Evolutionary conservation across 2,888 invertebrate genomes (phyloP).

Genomic region (Drosophila mercatorum): DNA sequence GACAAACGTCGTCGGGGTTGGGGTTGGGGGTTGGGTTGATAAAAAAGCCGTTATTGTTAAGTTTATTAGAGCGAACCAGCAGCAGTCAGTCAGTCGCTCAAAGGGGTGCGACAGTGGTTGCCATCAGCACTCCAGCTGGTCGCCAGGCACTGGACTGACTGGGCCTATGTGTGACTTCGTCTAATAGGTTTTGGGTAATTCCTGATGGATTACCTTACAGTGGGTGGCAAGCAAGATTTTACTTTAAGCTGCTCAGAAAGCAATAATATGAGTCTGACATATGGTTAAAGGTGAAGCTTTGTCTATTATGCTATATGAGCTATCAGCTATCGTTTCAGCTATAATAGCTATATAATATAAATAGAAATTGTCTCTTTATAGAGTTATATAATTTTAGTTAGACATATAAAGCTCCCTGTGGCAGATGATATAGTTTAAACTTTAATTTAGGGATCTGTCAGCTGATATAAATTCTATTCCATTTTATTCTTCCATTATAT

Average conservation of each 20-base stretch:
- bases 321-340: too few species aligned
- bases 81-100: conserved; percentile 33
- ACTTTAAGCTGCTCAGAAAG: background rate
- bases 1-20: conserved; percentile 64
- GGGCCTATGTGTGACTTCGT: conserved; percentile 1
- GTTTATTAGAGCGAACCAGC: conserved; percentile 67
- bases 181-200: conserved; percentile 12
- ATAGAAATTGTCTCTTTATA: background rate
- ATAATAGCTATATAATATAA: background rate
- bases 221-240: conserved; percentile 1
- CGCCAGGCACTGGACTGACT: conserved; percentile 6
- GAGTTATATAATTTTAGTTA: background rate
- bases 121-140: conserved; percentile 4
- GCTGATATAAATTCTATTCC: too few species aligned
- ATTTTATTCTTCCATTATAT: too few species aligned
- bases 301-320: too few species aligned
- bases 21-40: conserved; percentile 66
- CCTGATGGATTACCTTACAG: conserved; percentile 10
- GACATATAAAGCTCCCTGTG: background rate
- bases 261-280: background rate
- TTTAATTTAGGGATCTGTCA: too few species aligned
- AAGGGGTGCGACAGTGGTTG: conserved; percentile 71
- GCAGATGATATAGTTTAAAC: too few species aligned
- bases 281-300: background rate
- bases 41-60: conserved; percentile 77